These are phyloP conservation scores for Hemicentrotus pulcherrimus DNA, from an alignment of 35 echinoderm and acorn worm genomes.

Conservation along the genomic window DNA sequence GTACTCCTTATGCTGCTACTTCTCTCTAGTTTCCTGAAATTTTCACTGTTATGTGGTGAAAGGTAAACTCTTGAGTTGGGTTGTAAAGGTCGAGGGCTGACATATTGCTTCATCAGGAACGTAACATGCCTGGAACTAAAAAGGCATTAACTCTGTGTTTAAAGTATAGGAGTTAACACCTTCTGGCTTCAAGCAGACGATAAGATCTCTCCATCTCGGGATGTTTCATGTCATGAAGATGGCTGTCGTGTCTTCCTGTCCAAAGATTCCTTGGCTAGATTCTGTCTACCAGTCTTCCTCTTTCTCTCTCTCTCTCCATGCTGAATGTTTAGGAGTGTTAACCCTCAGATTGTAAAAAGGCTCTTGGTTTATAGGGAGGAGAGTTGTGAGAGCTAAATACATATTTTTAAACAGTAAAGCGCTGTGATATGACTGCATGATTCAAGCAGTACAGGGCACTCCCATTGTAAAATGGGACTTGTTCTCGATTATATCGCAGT, in stretches of 20 bases:
- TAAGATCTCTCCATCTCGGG: background rate
- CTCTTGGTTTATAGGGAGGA: background rate
- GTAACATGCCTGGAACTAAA: no score
- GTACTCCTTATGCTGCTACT: background rate
- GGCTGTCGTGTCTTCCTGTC: background rate
- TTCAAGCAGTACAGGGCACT: no score
- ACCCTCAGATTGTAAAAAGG: background rate
- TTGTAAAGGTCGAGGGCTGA: background rate
- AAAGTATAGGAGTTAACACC: no score
- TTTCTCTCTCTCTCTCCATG: background rate
- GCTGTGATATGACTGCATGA: no score
- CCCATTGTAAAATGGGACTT: no score
- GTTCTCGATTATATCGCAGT: no score
- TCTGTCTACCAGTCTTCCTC: slow-evolving; percentile 9
- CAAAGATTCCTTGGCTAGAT: background rate
- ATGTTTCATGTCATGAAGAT: background rate
- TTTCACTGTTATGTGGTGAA: background rate
- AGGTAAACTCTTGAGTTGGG: background rate
- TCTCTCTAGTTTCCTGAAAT: background rate
- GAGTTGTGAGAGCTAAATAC: no score
- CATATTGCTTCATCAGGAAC: background rate
- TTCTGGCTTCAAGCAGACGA: no score
- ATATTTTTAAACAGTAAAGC: no score
- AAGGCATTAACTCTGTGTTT: no score
- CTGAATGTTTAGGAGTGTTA: background rate